phyloP scores from a whole-genome alignment of 2,113 vertebrate genomes.

The Limnothrissa miodon region DNA sequence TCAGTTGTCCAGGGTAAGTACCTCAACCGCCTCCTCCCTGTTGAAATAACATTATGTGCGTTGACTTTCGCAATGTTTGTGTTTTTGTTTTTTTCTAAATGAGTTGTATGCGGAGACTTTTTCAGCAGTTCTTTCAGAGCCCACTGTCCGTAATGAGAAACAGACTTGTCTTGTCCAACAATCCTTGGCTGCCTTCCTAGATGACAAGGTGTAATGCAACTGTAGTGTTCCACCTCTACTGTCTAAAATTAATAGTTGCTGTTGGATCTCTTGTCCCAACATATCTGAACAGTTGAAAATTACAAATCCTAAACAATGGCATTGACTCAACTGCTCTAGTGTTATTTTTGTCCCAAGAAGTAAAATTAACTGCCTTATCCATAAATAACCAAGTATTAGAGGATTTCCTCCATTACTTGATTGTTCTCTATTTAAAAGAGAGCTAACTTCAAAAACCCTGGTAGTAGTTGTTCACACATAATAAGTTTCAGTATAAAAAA shows the following conservation, averaged over 20 bases:
- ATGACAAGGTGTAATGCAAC: background rate
- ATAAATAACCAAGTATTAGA: background rate
- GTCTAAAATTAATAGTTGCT: background rate
- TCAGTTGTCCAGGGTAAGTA: slow-evolving; percentile 74
- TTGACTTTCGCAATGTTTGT: background rate
- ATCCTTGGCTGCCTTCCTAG: background rate
- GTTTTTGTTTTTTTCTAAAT: background rate
- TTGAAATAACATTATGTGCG: slow-evolving; percentile 10
- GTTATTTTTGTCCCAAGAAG: background rate
- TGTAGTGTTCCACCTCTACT: background rate
- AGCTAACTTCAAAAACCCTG: background rate
- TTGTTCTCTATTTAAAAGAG: background rate
- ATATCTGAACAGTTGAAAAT: background rate
- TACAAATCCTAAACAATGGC: background rate
- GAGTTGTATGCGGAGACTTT: slow-evolving; percentile 49
- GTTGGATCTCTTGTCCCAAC: background rate
- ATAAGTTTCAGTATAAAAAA: background rate
- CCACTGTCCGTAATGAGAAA: slow-evolving; percentile 94
- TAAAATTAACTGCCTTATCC: background rate
- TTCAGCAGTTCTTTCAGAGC: slow-evolving; percentile 74
- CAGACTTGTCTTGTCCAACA: slow-evolving; percentile 72
- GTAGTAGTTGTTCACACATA: background rate
- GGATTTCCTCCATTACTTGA: background rate
- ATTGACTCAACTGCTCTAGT: background rate
- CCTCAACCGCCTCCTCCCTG: slow-evolving; percentile 54